Evolutionary conservation across 1,140 invertebrate species (phyloP), one percentile per base, ranked within the genome.

Genomic region (Himalopsyche phryganea): DNA sequence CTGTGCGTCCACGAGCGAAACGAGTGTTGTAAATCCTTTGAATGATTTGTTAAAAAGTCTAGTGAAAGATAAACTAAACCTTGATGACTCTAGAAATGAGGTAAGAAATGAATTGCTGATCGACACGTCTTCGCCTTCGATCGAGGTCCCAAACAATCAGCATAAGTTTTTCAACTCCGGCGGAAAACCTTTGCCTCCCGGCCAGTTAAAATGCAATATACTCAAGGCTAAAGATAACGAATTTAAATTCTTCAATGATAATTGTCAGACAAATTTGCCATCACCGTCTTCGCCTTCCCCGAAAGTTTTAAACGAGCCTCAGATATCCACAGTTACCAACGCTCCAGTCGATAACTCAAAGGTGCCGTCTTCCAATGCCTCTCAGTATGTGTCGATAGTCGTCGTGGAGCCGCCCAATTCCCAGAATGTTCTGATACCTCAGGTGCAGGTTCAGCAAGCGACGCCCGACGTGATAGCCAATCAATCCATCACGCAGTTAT

Each of bases 151-250:
- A 14, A 87, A 87, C 68, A 87, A 87, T 70, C 83, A 85, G 68
- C 79, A 79, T 38, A 85, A 83, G 68, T 75, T 80, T 63, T 71
- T 80, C 28, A 77, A 73, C 50, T 69, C 76, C 14, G 81, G 79
- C 15, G 81, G 81, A 19, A 83, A 84, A 65, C 84, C 85, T 9
- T 79, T 95, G 32, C 91, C 91, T 32, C 88, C 90, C 1, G 91
- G 93, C 57, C 89, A 94, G 66, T 83, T 96, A 42, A 96, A 96
- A 76, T 96, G 92, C 74, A 97, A 96, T 78, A 96, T 96, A 70
- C 75, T 95, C 28, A 96, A 96, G 82, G 92, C 89, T 78, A 81
- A 79, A 52, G 71, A 77, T 53, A 73, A 68, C 54, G 72, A 77
- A 67, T 68, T 73, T 6, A 78, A 78, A 58, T 74, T 77, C 28